phyloP scores from a whole-genome alignment of 2,888 invertebrate genomes.

The Diaphora mendica region DNA sequence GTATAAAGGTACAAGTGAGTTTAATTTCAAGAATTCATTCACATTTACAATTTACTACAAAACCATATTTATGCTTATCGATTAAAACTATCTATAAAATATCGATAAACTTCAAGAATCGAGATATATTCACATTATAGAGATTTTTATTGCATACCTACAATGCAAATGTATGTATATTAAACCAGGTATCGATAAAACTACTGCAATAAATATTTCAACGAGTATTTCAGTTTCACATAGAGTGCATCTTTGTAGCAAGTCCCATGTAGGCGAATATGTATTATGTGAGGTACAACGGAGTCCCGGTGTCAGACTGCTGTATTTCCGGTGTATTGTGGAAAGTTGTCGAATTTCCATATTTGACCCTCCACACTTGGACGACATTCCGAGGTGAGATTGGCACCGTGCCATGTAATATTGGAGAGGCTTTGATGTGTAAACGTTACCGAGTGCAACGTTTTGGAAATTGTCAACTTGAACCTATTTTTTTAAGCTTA shows the following conservation, averaged over 20 bases:
- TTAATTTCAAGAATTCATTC: too few relatives aligned
- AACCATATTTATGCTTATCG: too few relatives aligned
- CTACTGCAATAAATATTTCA: slow-evolving; percentile 4
- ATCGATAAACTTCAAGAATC: too few relatives aligned
- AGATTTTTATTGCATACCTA: neutral
- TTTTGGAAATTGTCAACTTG: neutral
- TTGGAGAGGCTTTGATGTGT: slow-evolving; percentile 22
- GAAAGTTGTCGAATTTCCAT: slow-evolving; percentile 33
- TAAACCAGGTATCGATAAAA: neutral
- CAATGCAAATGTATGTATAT: neutral
- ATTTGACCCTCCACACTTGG: slow-evolving; percentile 24
- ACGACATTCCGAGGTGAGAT: slow-evolving; percentile 25
- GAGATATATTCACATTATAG: too few relatives aligned
- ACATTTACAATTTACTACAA: too few relatives aligned
- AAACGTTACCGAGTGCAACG: slow-evolving; percentile 17
- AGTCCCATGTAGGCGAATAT: neutral
- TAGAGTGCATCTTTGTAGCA: slow-evolving; percentile 5
- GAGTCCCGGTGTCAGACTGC: slow-evolving; percentile 10
- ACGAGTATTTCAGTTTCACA: neutral
- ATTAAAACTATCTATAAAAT: too few relatives aligned
- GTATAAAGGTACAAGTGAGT: too few relatives aligned
- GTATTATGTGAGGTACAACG: neutral
- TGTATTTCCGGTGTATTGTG: slow-evolving; percentile 17
- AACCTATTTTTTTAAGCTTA: neutral
- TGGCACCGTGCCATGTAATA: slow-evolving; percentile 43